Evolutionary conservation across 2,113 vertebrate genomes (phyloP), one percentile per base, ranked within the genome.

Genomic region (Etia nguti): DNA sequence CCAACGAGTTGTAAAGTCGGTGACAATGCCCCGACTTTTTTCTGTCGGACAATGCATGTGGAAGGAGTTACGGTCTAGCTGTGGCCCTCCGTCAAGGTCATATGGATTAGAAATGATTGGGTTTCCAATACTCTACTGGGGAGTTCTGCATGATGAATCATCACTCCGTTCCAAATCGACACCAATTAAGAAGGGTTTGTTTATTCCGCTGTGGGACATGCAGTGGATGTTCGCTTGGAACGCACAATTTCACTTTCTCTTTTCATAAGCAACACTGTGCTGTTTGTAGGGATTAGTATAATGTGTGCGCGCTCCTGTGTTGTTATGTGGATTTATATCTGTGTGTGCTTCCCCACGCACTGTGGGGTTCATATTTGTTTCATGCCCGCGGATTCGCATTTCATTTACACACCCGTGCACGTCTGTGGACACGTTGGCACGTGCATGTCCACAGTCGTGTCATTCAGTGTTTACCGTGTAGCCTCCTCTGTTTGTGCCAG

Each of bases 61-160:
- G 79, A 81, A 88, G 86, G 91, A 92, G 91, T 87, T 87, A 48
- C 56, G 82, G 88, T 86, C 89, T 92, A 16, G 87, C 87, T 82
- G 83, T 92, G 91, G 92, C 88, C 91, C 85, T 89, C 86, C 52
- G 92, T 96, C 95, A 95, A 96, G 95, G 95, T 96, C 95, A 95
- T 90, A 95, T 94, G 93, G 95, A 96, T 96, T 96, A 94, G 91
- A 93, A 94, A 95, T 95, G 93, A 96, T 95, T 95, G 93, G 87
- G 91, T 94, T 95, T 94, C 95, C 95, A 92, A 96, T 95, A 94
- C 86, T 94, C 94, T 90, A 87, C 90, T 89, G 85, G 90, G 93
- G 92, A 94, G 93, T 92, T 93, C 88, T 92, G 92, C 92, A 93
- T 96, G 95, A 96, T 96, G 94, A 95, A 95, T 96, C 95, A 94